Evolutionary conservation across 2,888 invertebrate genomes (phyloP).

Genomic region (Drosophila bunnanda): DNA sequence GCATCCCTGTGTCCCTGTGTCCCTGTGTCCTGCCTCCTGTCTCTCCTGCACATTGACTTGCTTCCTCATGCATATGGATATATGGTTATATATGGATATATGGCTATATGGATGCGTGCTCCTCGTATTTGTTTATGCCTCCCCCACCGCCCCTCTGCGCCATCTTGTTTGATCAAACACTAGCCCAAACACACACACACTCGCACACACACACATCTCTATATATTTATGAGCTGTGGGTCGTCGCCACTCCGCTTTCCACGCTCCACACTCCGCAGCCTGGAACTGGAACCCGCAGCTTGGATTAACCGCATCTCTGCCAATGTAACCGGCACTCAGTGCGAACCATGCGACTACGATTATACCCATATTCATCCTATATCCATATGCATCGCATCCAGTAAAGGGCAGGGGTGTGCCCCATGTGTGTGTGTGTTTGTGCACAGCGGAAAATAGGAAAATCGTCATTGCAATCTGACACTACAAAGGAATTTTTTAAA

Average conservation of each 20-base stretch:
- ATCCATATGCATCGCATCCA: slow-evolving; percentile 11
- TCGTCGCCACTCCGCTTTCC: slow-evolving; percentile 8
- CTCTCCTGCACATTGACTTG: slow-evolving; percentile 42
- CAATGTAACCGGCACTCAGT: slow-evolving; percentile 29
- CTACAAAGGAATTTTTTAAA: not conserved
- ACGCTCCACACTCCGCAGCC: not conserved
- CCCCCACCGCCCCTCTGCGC: slow-evolving; percentile 9
- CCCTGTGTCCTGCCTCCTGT: no score
- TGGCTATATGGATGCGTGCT: slow-evolving; percentile 29
- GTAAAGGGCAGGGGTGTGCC: not conserved
- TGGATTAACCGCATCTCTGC: slow-evolving; percentile 40
- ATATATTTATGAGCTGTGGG: slow-evolving; percentile 72
- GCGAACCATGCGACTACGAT: slow-evolving; percentile 15
- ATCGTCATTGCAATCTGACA: no score
- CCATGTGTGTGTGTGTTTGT: not conserved
- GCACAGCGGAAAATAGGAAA: slow-evolving; percentile 2
- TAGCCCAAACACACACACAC: slow-evolving; percentile 39
- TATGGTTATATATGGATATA: slow-evolving; percentile 23
- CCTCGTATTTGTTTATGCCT: slow-evolving; percentile 50
- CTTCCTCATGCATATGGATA: slow-evolving; percentile 31
- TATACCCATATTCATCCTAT: not conserved
- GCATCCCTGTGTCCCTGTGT: no score
- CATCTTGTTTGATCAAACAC: slow-evolving; percentile 74
- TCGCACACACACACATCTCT: slow-evolving; percentile 51
- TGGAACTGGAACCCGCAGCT: slow-evolving; percentile 4